Evolutionary conservation across 2,888 invertebrate genomes (phyloP).

Genomic region (Callyntrura sp.): DNA sequence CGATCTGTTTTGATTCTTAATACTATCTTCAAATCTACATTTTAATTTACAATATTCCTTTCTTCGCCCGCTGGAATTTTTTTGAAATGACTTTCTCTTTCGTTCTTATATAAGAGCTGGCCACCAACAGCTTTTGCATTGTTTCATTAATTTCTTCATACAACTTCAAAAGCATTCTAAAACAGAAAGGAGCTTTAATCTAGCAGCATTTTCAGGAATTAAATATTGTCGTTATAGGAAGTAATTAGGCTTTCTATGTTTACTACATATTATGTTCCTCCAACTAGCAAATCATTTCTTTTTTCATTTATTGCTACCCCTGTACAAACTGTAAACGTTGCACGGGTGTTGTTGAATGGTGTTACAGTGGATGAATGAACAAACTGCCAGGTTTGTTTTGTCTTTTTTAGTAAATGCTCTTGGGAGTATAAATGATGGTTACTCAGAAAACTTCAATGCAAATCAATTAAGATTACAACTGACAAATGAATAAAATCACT

Average conservation of each 20-base stretch:
- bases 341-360: constrained; percentile 37
- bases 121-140: constrained; percentile 36
- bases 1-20: neutral
- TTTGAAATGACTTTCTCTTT: neutral
- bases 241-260: neutral
- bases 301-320: neutral
- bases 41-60: neutral
- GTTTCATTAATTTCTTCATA: neutral
- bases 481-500: too few species aligned
- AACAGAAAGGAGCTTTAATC: neutral
- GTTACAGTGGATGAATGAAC: constrained; percentile 73
- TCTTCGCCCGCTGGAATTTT: too few species aligned
- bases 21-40: neutral
- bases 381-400: neutral
- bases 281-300: too few species aligned
- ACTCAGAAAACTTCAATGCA: too few species aligned
- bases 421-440: too few species aligned
- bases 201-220: neutral
- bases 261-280: neutral
- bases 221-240: neutral
- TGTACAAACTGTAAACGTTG: neutral
- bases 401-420: neutral
- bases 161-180: neutral
- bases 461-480: too few species aligned
- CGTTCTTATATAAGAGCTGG: neutral